phyloP scores from a whole-genome alignment of 2,113 vertebrate species.

The Trogon surrucura region DNA sequence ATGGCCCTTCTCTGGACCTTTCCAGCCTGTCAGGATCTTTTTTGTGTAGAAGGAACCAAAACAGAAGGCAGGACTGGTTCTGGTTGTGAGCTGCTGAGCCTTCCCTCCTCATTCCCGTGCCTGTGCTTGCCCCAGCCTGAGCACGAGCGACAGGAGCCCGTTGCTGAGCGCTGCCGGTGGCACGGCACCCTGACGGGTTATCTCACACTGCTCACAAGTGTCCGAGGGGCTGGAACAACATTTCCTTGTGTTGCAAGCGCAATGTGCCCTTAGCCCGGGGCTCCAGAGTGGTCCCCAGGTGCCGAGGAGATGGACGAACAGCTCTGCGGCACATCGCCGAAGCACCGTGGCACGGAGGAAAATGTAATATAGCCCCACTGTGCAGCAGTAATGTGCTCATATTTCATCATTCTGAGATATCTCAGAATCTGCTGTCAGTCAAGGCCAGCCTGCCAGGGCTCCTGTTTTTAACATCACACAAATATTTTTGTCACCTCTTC shows the following conservation, averaged over 20 bases:
- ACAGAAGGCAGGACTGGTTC: too few relatives aligned
- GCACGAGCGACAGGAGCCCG: rapidly evolving
- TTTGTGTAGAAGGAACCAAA: too few relatives aligned
- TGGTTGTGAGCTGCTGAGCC: too few relatives aligned
- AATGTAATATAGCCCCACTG: rapidly evolving
- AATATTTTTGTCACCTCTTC: conserved; percentile 14
- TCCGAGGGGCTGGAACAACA: not conserved
- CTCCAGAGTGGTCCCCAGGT: not conserved
- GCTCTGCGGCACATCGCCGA: rapidly evolving
- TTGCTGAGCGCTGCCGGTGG: rapidly evolving
- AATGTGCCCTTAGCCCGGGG: rapidly evolving
- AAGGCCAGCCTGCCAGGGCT: not conserved
- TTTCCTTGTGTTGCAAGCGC: not conserved
- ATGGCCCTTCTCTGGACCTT: too few relatives aligned
- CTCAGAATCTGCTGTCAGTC: not conserved
- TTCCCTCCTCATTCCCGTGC: rapidly evolving
- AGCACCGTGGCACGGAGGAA: rapidly evolving
- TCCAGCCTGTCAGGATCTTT: too few relatives aligned
- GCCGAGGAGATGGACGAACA: not conserved
- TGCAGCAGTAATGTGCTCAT: rapidly evolving
- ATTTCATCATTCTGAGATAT: not conserved
- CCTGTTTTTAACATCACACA: not conserved
- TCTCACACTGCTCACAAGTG: rapidly evolving
- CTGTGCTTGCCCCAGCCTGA: rapidly evolving
- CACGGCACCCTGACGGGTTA: rapidly evolving